These are phyloP conservation scores for Acanthurus lineatus DNA, from an alignment of 2,797 vertebrate genomes.

Conservation along the genomic window DNA sequence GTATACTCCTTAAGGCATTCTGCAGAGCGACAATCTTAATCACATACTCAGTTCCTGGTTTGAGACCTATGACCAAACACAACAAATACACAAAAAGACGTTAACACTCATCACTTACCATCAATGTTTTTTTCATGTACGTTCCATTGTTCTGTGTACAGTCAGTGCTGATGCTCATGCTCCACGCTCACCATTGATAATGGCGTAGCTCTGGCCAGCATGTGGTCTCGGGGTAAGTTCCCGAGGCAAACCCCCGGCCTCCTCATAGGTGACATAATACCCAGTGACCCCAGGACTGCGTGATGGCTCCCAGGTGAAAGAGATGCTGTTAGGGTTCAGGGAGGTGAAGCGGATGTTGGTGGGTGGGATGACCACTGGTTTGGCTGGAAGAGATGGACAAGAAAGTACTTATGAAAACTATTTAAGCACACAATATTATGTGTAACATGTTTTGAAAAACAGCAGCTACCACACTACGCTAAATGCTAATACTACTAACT, in stretches of 20 bases:
- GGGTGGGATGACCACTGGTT: slow-evolving; percentile 90
- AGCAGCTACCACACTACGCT: background rate
- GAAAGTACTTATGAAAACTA: background rate
- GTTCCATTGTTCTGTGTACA: background rate
- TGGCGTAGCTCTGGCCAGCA: slow-evolving; percentile 86
- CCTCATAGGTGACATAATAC: slow-evolving; percentile 93
- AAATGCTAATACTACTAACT: background rate
- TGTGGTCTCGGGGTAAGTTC: slow-evolving; percentile 90
- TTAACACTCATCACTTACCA: background rate
- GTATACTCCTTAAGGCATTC: slow-evolving; percentile 92
- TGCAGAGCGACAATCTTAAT: slow-evolving; percentile 93
- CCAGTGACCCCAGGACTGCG: slow-evolving; percentile 90
- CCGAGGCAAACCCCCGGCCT: slow-evolving; percentile 85
- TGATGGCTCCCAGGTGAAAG: slow-evolving; percentile 92
- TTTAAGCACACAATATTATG: background rate
- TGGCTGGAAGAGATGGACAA: slow-evolving; percentile 70
- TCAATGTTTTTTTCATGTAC: background rate
- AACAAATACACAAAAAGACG: slow-evolving; percentile 6
- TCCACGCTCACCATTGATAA: slow-evolving; percentile 86
- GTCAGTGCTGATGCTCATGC: background rate
- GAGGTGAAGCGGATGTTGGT: slow-evolving; percentile 94
- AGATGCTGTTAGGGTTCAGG: slow-evolving; percentile 90
- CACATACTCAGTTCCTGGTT: slow-evolving; percentile 92
- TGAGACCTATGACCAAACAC: slow-evolving; percentile 87
- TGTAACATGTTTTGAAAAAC: background rate